Percentiles rank a stretch among this genome's conserved stretches.
These are phyloP conservation scores for Choristoneura fumiferana DNA, from an alignment of 1,140 invertebrate genomes.

Conservation along the genomic window DNA sequence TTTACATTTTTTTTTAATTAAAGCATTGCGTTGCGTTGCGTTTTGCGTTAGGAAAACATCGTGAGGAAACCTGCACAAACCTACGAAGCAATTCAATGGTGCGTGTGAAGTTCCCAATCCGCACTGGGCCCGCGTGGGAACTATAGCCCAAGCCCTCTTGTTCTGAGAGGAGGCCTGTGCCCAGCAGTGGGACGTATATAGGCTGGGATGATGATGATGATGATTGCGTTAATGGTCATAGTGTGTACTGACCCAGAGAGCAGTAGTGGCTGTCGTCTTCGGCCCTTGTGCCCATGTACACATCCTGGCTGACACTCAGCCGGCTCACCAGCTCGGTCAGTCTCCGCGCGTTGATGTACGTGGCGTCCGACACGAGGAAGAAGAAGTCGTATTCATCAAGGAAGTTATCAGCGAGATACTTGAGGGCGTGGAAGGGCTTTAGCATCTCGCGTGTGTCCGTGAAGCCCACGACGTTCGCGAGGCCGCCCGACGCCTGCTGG, in stretches of 20 bases:
- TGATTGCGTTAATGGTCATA: no score
- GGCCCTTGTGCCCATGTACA: slow-evolving; percentile 84
- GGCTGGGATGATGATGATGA: no score
- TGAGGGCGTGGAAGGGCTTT: slow-evolving; percentile 90
- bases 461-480: slow-evolving; percentile 90
- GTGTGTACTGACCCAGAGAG: slow-evolving; percentile 79
- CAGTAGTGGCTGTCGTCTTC: slow-evolving; percentile 80
- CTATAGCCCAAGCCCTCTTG: no score
- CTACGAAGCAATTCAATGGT: no score
- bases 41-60: no score
- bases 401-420: slow-evolving; percentile 94
- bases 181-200: no score
- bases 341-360: slow-evolving; percentile 87
- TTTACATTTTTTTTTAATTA: no score
- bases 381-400: slow-evolving; percentile 94
- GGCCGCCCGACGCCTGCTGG: slow-evolving; percentile 81
- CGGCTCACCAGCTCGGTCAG: slow-evolving; percentile 84
- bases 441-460: slow-evolving; percentile 86
- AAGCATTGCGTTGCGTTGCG: no score
- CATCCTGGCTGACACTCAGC: slow-evolving; percentile 89
- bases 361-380: slow-evolving; percentile 89
- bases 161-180: no score
- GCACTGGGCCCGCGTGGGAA: no score
- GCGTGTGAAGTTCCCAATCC: no score
- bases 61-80: no score